phyloP scores from a whole-genome alignment of 37 sponge, comb jelly and placozoan species.

The Cliona cf. orientalis region DNA sequence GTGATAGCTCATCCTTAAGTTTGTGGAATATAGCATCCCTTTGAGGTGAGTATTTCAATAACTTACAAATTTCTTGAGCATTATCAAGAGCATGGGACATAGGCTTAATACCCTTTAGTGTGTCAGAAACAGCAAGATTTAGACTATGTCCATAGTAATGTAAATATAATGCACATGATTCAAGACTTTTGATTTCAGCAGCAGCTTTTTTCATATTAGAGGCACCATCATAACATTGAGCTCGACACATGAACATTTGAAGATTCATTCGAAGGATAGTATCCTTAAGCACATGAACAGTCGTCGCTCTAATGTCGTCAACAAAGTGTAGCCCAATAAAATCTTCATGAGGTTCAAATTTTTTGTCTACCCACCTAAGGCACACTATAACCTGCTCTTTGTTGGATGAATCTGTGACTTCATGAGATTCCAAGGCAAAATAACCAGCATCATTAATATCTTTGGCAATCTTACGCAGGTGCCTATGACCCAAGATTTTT shows the following conservation, averaged over 20 bases:
- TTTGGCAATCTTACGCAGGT: constrained; percentile 20
- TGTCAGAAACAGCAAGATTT: constrained; percentile 49
- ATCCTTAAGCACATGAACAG: constrained; percentile 19
- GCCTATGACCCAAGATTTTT: background rate
- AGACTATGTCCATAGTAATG: constrained; percentile 53
- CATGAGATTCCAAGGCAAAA: constrained; percentile 30
- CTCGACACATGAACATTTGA: constrained; percentile 13
- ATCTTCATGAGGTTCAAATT: constrained; percentile 55
- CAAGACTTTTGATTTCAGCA: constrained; percentile 22
- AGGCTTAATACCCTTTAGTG: constrained; percentile 13
- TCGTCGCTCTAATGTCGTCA: constrained; percentile 1
- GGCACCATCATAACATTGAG: constrained; percentile 66
- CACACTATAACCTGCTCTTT: constrained; percentile 40
- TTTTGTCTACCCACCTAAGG: constrained; percentile 58
- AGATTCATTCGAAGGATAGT: constrained; percentile 34
- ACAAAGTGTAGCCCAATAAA: constrained; percentile 37
- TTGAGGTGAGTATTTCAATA: constrained; percentile 41
- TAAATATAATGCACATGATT: constrained; percentile 39
- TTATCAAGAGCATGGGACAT: constrained; percentile 41
- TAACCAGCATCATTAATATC: background rate
- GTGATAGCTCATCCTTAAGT: constrained; percentile 23
- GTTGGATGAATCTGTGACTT: constrained; percentile 37
- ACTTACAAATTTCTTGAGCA: constrained; percentile 27
- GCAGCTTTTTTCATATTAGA: constrained; percentile 37
- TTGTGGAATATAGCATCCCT: constrained; percentile 27